Evolutionary conservation across 2,797 vertebrate species (phyloP).

Genomic region (Octomys mimax): DNA sequence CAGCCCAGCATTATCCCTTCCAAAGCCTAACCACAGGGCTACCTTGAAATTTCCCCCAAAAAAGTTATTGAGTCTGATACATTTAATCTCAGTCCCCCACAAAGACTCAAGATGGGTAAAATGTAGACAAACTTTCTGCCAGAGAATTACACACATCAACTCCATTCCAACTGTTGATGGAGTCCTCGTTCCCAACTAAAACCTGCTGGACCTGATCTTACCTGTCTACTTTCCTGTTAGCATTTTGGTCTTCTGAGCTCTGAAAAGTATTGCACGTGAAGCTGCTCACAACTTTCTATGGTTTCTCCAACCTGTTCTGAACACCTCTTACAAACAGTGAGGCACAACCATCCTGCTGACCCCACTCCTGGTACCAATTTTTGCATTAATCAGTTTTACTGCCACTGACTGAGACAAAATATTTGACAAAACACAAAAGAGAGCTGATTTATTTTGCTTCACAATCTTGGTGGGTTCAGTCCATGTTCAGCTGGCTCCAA

Average conservation of each 20-base stretch:
- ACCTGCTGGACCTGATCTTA: neutral
- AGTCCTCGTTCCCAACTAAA: neutral
- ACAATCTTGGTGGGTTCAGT: neutral
- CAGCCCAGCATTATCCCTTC: neutral
- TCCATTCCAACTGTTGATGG: neutral
- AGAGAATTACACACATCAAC: neutral
- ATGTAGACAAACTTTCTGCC: neutral
- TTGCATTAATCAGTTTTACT: neutral
- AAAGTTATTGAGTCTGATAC: neutral
- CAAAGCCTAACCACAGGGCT: neutral
- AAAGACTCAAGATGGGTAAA: neutral
- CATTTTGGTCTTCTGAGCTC: neutral
- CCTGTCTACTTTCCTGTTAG: neutral
- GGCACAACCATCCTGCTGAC: neutral
- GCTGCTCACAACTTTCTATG: neutral
- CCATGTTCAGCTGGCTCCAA: neutral
- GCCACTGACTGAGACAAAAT: neutral
- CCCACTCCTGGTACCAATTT: neutral
- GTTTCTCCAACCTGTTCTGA: neutral
- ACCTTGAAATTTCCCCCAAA: neutral
- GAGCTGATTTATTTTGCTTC: neutral
- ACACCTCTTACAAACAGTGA: neutral
- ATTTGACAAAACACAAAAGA: neutral
- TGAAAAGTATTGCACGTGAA: neutral
- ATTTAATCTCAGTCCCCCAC: neutral